phyloP scores from a whole-genome alignment of 1,140 invertebrate genomes.

The Monochamus saltuarius region DNA sequence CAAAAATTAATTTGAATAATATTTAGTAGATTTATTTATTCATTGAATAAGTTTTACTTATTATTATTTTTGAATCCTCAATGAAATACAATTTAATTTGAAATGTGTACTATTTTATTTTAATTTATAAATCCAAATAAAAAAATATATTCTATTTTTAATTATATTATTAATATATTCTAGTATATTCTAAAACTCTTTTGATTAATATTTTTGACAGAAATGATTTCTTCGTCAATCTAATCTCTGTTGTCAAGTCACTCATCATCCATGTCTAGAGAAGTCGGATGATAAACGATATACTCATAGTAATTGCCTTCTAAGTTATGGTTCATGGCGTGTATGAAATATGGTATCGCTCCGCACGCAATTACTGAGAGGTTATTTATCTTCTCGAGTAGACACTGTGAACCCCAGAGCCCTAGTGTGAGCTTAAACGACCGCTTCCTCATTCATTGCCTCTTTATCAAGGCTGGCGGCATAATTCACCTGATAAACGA shows the following conservation, averaged over 20 bases:
- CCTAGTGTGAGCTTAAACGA: slow-evolving; percentile 27
- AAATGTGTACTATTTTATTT: no score
- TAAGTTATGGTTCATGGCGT: slow-evolving; percentile 60
- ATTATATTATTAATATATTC: no score
- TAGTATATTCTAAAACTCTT: no score
- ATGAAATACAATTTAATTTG: no score
- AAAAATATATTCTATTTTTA: no score
- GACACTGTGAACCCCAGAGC: slow-evolving; percentile 11
- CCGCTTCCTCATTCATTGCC: slow-evolving; percentile 39
- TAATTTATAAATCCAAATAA: no score
- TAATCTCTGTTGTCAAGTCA: slow-evolving; percentile 42
- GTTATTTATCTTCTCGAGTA: slow-evolving; percentile 57
- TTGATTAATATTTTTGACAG: slow-evolving; percentile 13
- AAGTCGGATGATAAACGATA: slow-evolving; percentile 56
- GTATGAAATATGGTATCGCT: slow-evolving; percentile 61
- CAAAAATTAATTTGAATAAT: no score
- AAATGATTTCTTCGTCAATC: slow-evolving; percentile 41
- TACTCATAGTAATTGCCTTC: slow-evolving; percentile 61
- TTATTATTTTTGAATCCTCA: no score
- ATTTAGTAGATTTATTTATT: no score
- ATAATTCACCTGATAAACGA: no score
- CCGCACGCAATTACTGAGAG: slow-evolving; percentile 58
- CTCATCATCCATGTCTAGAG: slow-evolving; percentile 31
- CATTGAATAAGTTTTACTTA: no score
- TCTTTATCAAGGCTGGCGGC: slow-evolving; percentile 30